Evolutionary conservation across 2,888 invertebrate species (phyloP).

Genomic region (Cyclophora punctaria): DNA sequence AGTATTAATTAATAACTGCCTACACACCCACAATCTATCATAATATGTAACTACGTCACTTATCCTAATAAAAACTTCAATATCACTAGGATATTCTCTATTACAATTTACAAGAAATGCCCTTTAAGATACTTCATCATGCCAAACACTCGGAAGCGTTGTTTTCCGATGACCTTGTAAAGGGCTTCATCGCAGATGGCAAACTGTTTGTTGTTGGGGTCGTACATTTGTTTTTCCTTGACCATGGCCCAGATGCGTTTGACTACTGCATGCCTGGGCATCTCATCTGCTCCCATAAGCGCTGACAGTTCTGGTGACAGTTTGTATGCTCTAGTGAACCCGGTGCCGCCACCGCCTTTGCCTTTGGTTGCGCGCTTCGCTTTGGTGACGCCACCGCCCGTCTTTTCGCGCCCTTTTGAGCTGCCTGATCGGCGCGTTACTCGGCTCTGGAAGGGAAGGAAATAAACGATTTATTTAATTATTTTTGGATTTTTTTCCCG

Average conservation of each 20-base stretch:
- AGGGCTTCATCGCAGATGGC: slow-evolving; percentile 95
- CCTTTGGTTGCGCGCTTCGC: slow-evolving; percentile 32
- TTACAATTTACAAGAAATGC: slow-evolving; percentile 77
- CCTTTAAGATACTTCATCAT: slow-evolving; percentile 98
- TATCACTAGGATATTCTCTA: too few species aligned
- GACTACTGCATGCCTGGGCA: slow-evolving; percentile 92
- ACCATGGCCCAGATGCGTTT: slow-evolving; percentile 93
- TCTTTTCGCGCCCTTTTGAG: slow-evolving; percentile 14
- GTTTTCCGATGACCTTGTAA: slow-evolving; percentile 91
- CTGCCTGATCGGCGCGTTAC: too few species aligned
- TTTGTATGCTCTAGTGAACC: slow-evolving; percentile 89
- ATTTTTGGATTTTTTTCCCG: background rate
- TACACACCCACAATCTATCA: too few species aligned
- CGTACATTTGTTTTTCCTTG: slow-evolving; percentile 90
- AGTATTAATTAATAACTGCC: too few species aligned
- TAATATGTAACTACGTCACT: too few species aligned
- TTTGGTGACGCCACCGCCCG: slow-evolving; percentile 66
- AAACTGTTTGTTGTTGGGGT: slow-evolving; percentile 95
- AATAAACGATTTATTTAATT: too few species aligned
- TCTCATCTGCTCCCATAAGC: slow-evolving; percentile 86
- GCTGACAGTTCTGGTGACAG: slow-evolving; percentile 90
- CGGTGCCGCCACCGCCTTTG: slow-evolving; percentile 67
- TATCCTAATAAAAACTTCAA: too few species aligned
- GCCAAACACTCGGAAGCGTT: slow-evolving; percentile 94
- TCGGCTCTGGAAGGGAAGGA: too few species aligned